Conservation (phyloP, 2,888 invertebrate species). For the Dinocampus coccinellae region DNA sequence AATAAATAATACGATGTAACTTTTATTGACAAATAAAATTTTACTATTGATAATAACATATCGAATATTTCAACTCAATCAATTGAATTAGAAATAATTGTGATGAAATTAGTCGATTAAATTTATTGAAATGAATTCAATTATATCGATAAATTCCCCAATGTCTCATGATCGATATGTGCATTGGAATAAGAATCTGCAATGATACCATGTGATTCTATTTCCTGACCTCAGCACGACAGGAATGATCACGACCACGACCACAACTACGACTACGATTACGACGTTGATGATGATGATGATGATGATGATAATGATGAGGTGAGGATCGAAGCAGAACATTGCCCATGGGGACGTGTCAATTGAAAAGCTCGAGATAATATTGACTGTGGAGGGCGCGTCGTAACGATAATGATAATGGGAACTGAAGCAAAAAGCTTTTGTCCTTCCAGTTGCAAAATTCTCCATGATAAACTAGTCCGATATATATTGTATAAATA, state of each 20-base stretch:
- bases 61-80: not conserved
- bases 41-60: no score
- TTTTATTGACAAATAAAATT: no score
- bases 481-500: not conserved
- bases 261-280: no score
- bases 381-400: slow-evolving; percentile 39
- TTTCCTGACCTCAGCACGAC: slow-evolving; percentile 8
- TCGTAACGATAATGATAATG: slow-evolving; percentile 41
- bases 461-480: not conserved
- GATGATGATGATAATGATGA: no score
- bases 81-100: no score
- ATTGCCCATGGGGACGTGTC: slow-evolving; percentile 17
- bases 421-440: slow-evolving; percentile 34
- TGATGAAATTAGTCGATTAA: no score
- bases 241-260: slow-evolving; percentile 11
- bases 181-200: not conserved
- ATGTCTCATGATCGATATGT: not conserved
- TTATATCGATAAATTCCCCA: not conserved
- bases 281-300: no score
- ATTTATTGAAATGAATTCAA: not conserved
- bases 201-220: not conserved
- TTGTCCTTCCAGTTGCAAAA: slow-evolving; percentile 16
- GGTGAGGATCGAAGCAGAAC: not conserved
- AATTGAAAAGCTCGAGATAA: slow-evolving; percentile 44
- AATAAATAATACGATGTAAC: no score